Evolutionary conservation across 1,140 invertebrate genomes (phyloP), one percentile per base, ranked within the genome.

Genomic region (Sycophaga agraensis): DNA sequence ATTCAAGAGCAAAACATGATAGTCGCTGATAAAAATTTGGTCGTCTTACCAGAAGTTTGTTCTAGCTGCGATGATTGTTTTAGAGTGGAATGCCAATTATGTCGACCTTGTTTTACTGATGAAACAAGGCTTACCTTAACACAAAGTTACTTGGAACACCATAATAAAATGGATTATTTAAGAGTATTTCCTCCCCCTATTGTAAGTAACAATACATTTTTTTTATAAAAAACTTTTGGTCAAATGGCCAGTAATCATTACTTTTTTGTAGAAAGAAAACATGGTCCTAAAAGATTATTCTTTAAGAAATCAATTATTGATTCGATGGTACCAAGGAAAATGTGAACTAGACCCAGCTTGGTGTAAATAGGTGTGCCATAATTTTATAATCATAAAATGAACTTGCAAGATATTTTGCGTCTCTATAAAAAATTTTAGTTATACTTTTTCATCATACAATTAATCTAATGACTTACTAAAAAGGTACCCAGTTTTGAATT

Each of bases 241-340:
- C 24, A 64, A 59, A 48, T 59, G 65, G 12, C 51, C 45, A 53
- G 40, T 16, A 48, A 28, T 16, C 1, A 16, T 28, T 48, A 54
- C 60, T 54, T 63, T 64, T 64, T 82, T 81, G 64, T 64, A 84
- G 81, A 74, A 73, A 28, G 73, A 73, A 65, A 65, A 79, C 35
- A 77, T 81, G 74, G 70, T 79, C 64, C 65, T 82, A 21, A 79
- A 83, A 39, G 72, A 83, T 31, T 83, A 85, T 39, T 83, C 84
- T 17, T 70, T 83, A 55, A 82, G 82, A 64, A 91, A 91, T 77
- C 83, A 85, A 70, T 73, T 92, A 26, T 86, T 91, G 68, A 83
- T 87, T 58, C 73, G 86, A 63, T 95, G 92, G 92, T 93, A 90
- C 70, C 84, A 89, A 78, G 91, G 90, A 28, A 94, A 94, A 80